phyloP scores from a whole-genome alignment of 2,888 invertebrate species.

The Drosophila paracracens region DNA sequence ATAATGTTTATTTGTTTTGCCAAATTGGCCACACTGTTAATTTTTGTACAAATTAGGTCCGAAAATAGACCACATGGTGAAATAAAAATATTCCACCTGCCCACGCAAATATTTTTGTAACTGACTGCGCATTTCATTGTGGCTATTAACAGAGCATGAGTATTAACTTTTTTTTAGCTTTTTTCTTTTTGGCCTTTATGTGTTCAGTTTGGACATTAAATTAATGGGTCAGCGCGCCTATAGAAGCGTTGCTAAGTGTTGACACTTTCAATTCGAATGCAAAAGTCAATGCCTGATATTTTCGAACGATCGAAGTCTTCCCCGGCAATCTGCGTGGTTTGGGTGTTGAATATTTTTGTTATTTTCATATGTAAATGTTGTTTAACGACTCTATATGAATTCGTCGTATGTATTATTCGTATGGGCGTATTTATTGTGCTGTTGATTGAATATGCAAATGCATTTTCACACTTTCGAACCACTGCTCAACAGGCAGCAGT shows the following conservation, averaged over 20 bases:
- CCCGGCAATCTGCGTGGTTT: slow-evolving; percentile 31
- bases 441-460: slow-evolving; percentile 84
- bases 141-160: slow-evolving; percentile 59
- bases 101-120: slow-evolving; percentile 49
- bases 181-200: slow-evolving; percentile 9
- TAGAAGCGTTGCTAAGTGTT: slow-evolving; percentile 57
- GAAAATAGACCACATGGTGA: slow-evolving; percentile 50
- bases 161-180: slow-evolving; percentile 18
- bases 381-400: slow-evolving; percentile 78
- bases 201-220: slow-evolving; percentile 39
- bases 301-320: slow-evolving; percentile 23
- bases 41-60: slow-evolving; percentile 59
- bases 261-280: slow-evolving; percentile 77
- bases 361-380: slow-evolving; percentile 77
- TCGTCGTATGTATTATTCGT: slow-evolving; percentile 69
- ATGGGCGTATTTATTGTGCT: slow-evolving; percentile 72
- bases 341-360: slow-evolving; percentile 64
- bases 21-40: slow-evolving; percentile 60
- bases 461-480: slow-evolving; percentile 81
- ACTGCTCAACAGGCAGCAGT: slow-evolving; percentile 42
- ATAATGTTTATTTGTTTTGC: slow-evolving; percentile 47
- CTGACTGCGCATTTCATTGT: slow-evolving; percentile 52
- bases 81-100: slow-evolving; percentile 64
- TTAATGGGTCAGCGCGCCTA: slow-evolving; percentile 67
- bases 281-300: slow-evolving; percentile 42